phyloP scores from a whole-genome alignment of 2,797 vertebrate species.

The Lutjanus campechanus region DNA sequence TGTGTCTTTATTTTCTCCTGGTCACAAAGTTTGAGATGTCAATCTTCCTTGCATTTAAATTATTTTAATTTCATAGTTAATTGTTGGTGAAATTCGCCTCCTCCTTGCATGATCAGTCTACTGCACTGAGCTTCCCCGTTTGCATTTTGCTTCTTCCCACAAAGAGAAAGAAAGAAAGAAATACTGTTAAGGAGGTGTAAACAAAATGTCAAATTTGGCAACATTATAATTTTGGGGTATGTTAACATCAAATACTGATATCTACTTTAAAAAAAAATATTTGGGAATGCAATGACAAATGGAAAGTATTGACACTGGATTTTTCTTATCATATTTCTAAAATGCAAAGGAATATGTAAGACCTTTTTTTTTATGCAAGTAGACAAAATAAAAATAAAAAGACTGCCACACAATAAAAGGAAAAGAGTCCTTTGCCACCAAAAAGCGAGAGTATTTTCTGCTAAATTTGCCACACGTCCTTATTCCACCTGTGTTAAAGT shows the following conservation, averaged over 20 bases:
- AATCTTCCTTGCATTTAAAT: conserved; percentile 4
- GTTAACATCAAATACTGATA: conserved; percentile 70
- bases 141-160: conserved; percentile 55
- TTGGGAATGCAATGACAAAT: conserved; percentile 52
- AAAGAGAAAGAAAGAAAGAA: conserved; percentile 55
- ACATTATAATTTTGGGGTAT: conserved; percentile 57
- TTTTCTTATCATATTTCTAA: conserved; percentile 73
- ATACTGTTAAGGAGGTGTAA: conserved; percentile 77
- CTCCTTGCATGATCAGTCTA: conserved; percentile 42
- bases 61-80: conserved; percentile 37
- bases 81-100: conserved; percentile 17
- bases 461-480: conserved; percentile 75
- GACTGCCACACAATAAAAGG: conserved; percentile 78
- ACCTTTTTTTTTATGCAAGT: conserved; percentile 67
- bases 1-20: conserved; percentile 23
- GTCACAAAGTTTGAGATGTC: conserved; percentile 26
- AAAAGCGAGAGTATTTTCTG: conserved; percentile 71
- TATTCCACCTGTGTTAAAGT: conserved; percentile 79
- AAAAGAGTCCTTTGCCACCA: conserved; percentile 68
- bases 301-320: conserved; percentile 57
- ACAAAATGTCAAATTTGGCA: conserved; percentile 81
- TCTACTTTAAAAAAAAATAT: conserved; percentile 66
- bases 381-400: conserved; percentile 71
- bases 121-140: conserved; percentile 46
- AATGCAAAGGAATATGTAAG: conserved; percentile 71